Base-by-base conservation (phyloP, 2,797 vertebrate genomes). In the Limnodromus scolopaceus region DNA sequence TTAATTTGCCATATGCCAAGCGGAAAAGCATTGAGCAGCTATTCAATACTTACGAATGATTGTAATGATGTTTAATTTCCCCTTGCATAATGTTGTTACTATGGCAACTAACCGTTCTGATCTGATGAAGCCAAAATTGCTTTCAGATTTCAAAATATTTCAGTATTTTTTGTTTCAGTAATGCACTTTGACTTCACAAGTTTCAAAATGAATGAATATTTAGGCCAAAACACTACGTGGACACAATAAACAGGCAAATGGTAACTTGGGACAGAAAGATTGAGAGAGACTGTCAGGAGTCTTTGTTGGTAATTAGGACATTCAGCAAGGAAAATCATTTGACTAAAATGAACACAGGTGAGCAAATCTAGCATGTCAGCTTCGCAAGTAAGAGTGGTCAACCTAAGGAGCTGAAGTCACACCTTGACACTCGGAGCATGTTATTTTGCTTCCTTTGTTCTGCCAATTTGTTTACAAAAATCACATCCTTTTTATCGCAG, bases 51-150 rank as follows among this genome's bases (percentile, higher is more conserved):
- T 83, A 68, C 1, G 3, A 93, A 60, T 68, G 1, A 82, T 41
- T 53, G 39, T 16, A 94, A 92, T 79, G 48, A 74, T 83, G 24
- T 39, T 80, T 91, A 94, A 84, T 84, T 86, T 61, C 6, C 11
- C 5, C 61, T 71, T 74, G 24, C 10, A 70, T 49, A n/a, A 57
- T 28, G 13, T 16, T 64, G 64, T 92, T 92, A 36, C 89, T 85
- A 92, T 43, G 30, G 13, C 16, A 93, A 89, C 79, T 74, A 77
- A 70, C 19, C 19, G 43, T 60, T 82, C 43, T 66, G 14, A 74
- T 79, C 55, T 49, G 24, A 20, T 87, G 24, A 89, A 80, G 55
- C 16, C 75, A 89, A 83, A 89, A 57, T 10, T 77, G 7, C 28
- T 77, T 89, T 68, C 54, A 55, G 24, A 55, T 74, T 91, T 82